Evolutionary conservation across 2,888 invertebrate genomes (phyloP).

Genomic region (Tryphoninae sp.): DNA sequence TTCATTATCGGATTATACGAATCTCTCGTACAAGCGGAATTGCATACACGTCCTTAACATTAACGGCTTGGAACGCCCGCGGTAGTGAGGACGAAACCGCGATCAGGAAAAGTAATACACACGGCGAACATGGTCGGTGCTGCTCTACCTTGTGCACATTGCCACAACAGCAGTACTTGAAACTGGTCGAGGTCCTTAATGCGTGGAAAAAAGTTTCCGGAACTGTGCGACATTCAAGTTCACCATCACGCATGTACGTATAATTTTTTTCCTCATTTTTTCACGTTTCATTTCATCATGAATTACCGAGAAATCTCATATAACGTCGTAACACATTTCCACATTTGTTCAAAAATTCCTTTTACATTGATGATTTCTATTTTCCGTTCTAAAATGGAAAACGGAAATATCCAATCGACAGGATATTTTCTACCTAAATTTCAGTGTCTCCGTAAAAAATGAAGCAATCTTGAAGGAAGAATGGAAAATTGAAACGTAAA

Average conservation of each 20-base stretch:
- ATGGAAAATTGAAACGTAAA: too few relatives aligned
- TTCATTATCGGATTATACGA: slow-evolving; percentile 62
- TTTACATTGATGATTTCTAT: too few relatives aligned
- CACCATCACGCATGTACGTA: background rate
- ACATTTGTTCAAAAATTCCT: background rate
- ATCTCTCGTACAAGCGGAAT: slow-evolving; percentile 31
- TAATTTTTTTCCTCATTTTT: slow-evolving; percentile 16
- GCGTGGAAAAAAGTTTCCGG: slow-evolving; percentile 5
- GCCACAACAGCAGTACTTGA: slow-evolving; percentile 7
- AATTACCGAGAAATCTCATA: background rate
- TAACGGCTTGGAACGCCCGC: slow-evolving; percentile 25
- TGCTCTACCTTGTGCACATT: slow-evolving; percentile 4
- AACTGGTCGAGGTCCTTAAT: slow-evolving; percentile 28
- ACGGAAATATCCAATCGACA: too few relatives aligned
- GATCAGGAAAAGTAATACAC: slow-evolving; percentile 42
- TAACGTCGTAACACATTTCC: background rate
- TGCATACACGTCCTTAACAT: slow-evolving; percentile 25
- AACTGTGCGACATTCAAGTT: background rate
- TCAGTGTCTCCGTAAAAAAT: too few relatives aligned
- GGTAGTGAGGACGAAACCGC: slow-evolving; percentile 26
- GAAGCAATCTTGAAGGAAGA: too few relatives aligned
- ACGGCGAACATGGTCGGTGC: slow-evolving; percentile 17
- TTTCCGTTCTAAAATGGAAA: too few relatives aligned
- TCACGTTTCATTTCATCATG: background rate
- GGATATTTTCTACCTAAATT: too few relatives aligned